Conservation (phyloP, 2,797 vertebrate genomes). For the Anas acuta region DNA sequence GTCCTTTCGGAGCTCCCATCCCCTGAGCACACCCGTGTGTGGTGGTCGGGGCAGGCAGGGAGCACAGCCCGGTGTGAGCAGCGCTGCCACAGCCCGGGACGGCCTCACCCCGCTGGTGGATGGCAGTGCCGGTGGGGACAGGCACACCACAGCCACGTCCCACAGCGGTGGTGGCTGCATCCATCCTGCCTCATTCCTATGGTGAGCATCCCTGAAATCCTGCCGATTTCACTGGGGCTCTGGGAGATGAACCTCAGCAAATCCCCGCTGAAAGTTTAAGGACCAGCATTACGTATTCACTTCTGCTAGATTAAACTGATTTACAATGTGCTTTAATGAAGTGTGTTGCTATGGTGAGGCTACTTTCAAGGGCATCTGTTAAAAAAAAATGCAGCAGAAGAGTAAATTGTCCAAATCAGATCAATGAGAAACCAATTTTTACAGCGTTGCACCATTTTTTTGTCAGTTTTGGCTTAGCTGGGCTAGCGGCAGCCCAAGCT, state of each 20-base stretch:
- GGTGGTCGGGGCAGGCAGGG: too few relatives aligned
- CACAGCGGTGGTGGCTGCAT: background rate
- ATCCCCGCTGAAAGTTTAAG: background rate
- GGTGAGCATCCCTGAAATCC: background rate
- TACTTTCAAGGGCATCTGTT: background rate
- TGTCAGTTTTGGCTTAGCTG: background rate
- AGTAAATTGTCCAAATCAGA: conserved; percentile 5
- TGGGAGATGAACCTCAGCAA: rapidly evolving
- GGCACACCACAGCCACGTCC: background rate
- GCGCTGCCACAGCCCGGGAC: rapidly evolving
- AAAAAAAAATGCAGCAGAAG: background rate
- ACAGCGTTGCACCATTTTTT: too few relatives aligned
- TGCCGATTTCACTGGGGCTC: background rate
- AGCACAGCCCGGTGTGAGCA: rapidly evolving
- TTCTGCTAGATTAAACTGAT: background rate
- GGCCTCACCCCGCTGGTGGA: too few relatives aligned
- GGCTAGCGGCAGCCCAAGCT: background rate
- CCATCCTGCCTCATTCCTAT: rapidly evolving
- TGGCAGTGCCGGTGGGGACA: background rate
- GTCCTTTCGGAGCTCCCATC: rapidly evolving
- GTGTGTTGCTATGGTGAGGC: conserved; percentile 57
- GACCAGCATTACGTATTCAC: background rate
- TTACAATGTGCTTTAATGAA: conserved; percentile 3
- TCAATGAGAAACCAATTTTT: background rate
- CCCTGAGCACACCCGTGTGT: background rate